Percentiles rank a stretch among this genome's conserved stretches.
Evolutionary conservation across 2,888 invertebrate species (phyloP).

Genomic region (Tuberolachnus salignus): DNA sequence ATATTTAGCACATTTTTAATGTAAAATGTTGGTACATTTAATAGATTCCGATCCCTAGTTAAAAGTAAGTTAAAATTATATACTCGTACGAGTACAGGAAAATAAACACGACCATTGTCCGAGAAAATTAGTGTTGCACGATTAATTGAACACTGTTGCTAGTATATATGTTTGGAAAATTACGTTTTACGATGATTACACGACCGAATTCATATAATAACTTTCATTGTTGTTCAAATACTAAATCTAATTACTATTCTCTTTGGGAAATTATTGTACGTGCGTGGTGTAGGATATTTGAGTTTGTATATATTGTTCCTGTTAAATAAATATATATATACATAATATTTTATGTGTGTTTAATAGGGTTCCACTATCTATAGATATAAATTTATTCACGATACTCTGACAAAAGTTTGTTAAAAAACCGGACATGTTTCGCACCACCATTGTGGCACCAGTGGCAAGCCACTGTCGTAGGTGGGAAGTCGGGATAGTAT

Average conservation of each 20-base stretch:
- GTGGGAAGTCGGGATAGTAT: no score
- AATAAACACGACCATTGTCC: neutral
- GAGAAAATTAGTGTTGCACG: neutral
- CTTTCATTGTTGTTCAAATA: constrained; percentile 26
- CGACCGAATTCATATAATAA: constrained; percentile 18
- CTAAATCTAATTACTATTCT: constrained; percentile 6
- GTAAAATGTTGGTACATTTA: no score
- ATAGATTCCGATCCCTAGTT: no score
- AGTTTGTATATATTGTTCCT: constrained; percentile 6
- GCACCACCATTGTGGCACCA: no score
- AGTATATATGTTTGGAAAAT: neutral
- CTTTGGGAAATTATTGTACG: neutral
- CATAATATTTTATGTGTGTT: no score
- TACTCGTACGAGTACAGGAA: constrained; percentile 20
- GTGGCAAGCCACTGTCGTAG: no score
- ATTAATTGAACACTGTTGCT: no score
- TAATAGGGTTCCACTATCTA: no score
- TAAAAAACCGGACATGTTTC: neutral
- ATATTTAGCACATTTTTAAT: no score
- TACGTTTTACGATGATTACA: constrained; percentile 19
- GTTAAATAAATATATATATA: constrained; percentile 13
- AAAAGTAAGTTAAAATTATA: no score
- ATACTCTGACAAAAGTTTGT: no score
- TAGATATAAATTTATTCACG: no score
- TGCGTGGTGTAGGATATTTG: neutral